These are phyloP conservation scores for Lepidocolaptes lacrymiger DNA, from an alignment of 2,797 vertebrate genomes.

Conservation along the genomic window DNA sequence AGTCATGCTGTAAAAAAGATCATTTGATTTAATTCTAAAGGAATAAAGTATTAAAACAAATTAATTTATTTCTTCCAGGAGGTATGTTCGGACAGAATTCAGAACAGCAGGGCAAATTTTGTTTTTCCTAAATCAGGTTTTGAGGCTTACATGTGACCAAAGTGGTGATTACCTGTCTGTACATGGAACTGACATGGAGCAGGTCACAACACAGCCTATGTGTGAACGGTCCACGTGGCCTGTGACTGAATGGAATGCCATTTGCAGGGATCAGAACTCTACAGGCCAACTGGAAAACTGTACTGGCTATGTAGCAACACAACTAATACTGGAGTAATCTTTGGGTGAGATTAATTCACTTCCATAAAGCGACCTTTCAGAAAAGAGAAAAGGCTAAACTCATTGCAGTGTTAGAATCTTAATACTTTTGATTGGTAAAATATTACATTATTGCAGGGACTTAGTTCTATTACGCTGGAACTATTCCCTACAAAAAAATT, in stretches of 20 bases:
- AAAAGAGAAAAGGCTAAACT: neutral
- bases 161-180: neutral
- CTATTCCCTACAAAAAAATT: neutral
- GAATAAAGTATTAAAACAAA: neutral
- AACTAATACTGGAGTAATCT: neutral
- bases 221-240: neutral
- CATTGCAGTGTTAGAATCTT: neutral
- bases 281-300: neutral
- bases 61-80: neutral
- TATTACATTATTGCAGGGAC: neutral
- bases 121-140: neutral
- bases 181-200: neutral
- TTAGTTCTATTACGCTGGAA: neutral
- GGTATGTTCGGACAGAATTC: neutral
- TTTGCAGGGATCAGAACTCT: neutral
- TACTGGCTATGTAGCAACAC: neutral
- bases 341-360: neutral
- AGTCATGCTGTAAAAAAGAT: neutral
- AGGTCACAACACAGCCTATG: accelerated
- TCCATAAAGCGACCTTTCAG: neutral
- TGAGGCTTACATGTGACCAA: neutral
- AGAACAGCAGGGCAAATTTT: neutral
- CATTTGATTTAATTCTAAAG: neutral
- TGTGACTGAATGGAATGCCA: neutral
- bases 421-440: neutral